Base-by-base conservation (phyloP, 1,140 invertebrate genomes). In the Panagrolaimus sp. region DNA sequence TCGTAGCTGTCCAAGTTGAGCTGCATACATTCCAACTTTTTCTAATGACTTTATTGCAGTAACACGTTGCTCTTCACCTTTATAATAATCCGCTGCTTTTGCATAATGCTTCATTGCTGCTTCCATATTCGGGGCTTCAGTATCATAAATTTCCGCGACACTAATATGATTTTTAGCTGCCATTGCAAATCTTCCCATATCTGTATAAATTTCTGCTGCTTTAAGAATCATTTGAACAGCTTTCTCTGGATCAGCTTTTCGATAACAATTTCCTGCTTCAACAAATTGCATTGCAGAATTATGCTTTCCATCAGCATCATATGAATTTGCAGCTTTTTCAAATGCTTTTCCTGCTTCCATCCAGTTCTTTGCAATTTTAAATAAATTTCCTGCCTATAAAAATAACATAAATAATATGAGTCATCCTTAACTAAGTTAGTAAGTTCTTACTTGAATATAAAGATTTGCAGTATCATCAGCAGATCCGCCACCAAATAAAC, bases 301-400 rank as follows among this genome's bases (percentile, higher is more conserved):
- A 81, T 98, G 81, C 90, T 92, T 4, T 9, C 74, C 47, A 90
- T 92, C 74, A 88, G 84, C 83, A 95, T 91, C 25, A 96, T 87
- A 61, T 88, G 82, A 53, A 62, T 81, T 89, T 0, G 93, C 94
- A 25, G 93, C 91, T 80, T 91, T 89, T 78, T 90, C 91, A 84
- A 98, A 98, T 16, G 93, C 91, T 83, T 91, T 89, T 0, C 93
- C 96, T n/a, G 94, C 95, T 65, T 77, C 85, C 81, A 88, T 87
- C 96, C 96, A 99, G 79, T 96, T 96, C 84, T 98, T 98, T 16
- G 92, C 90, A 91, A 98, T 97, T 87, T 99, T 98, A 85, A 94
- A 98, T 80, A 93, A 88, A 86, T 98, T 98, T 7, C 91, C 95
- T 44, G 93, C 95, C 76, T 93, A 88, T 72, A 92, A 77, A 31